phyloP scores from a whole-genome alignment of 2,797 vertebrate species.

The Rhabdomys pumilio region DNA sequence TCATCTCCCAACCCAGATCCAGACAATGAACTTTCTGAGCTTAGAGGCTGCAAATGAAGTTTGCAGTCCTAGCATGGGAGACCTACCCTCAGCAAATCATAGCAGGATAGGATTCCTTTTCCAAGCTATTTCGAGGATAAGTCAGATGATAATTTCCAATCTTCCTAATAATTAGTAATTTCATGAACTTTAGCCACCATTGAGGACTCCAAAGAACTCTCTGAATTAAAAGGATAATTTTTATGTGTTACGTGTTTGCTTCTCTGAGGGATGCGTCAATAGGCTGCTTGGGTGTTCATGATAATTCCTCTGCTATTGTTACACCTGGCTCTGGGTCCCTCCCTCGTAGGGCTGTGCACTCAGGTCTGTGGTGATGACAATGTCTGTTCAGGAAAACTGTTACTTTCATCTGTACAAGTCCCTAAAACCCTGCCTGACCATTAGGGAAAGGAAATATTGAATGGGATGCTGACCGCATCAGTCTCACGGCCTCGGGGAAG shows the following conservation, averaged over 20 bases:
- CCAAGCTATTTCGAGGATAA: conserved; percentile 7
- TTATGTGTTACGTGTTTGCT: conserved; percentile 21
- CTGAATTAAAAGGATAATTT: conserved; percentile 15
- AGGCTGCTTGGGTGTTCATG: not conserved
- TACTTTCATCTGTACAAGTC: not conserved
- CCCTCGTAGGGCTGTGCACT: not conserved
- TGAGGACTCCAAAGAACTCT: not conserved
- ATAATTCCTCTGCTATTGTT: conserved; percentile 9
- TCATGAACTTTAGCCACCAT: not conserved
- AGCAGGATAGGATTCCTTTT: not conserved
- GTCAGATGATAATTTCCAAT: not conserved
- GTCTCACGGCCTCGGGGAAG: not conserved
- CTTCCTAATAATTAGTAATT: not conserved
- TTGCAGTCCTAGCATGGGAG: not conserved
- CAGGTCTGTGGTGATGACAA: not conserved
- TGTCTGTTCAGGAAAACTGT: not conserved
- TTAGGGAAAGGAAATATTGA: not conserved
- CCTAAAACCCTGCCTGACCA: not conserved
- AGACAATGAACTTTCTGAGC: not conserved
- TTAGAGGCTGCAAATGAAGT: not conserved
- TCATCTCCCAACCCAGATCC: not conserved
- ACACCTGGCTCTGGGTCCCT: not conserved
- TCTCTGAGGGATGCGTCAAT: not conserved
- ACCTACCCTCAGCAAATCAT: conserved; percentile 21
- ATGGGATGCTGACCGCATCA: not conserved